These are phyloP conservation scores for Scaptomyza reducta DNA, from an alignment of 2,888 invertebrate genomes.

Conservation along the genomic window DNA sequence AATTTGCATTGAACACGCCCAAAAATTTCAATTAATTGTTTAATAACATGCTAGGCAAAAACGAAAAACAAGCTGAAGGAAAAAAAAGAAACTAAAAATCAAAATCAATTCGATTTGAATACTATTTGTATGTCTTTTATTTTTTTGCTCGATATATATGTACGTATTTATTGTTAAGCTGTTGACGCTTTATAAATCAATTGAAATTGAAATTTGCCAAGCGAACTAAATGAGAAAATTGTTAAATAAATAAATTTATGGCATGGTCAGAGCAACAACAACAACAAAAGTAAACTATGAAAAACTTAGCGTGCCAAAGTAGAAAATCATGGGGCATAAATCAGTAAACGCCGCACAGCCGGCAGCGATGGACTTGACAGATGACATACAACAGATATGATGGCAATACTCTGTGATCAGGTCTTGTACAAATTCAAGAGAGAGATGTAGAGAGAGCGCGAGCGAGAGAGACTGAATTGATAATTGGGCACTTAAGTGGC, in stretches of 20 bases:
- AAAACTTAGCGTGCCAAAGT: slow-evolving; percentile 73
- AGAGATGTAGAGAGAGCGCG: slow-evolving; percentile 3
- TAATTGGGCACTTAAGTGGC: slow-evolving; percentile 79
- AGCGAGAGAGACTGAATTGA: slow-evolving; percentile 39
- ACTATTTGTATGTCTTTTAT: slow-evolving; percentile 15
- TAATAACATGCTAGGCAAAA: slow-evolving; percentile 59
- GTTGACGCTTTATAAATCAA: slow-evolving; percentile 77
- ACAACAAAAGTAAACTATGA: slow-evolving; percentile 40
- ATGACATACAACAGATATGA: slow-evolving; percentile 76
- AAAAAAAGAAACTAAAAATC: slow-evolving; percentile 31
- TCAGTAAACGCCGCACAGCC: slow-evolving; percentile 64
- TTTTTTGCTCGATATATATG: slow-evolving; percentile 11
- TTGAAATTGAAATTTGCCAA: slow-evolving; percentile 70
- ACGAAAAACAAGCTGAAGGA: slow-evolving; percentile 10
- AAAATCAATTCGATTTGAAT: slow-evolving; percentile 59
- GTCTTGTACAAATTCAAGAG: slow-evolving; percentile 13
- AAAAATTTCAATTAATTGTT: slow-evolving; percentile 67
- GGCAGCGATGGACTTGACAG: slow-evolving; percentile 74
- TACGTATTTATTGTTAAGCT: slow-evolving; percentile 48
- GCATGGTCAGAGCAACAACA: slow-evolving; percentile 26
- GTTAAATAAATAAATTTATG: slow-evolving; percentile 68
- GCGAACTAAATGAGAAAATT: slow-evolving; percentile 58
- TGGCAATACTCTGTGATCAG: slow-evolving; percentile 46
- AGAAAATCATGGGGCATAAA: slow-evolving; percentile 79
- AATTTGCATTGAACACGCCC: slow-evolving; percentile 58